Evolutionary conservation across 2,797 vertebrate species (phyloP).

Genomic region (Scyliorhinus canicula): DNA sequence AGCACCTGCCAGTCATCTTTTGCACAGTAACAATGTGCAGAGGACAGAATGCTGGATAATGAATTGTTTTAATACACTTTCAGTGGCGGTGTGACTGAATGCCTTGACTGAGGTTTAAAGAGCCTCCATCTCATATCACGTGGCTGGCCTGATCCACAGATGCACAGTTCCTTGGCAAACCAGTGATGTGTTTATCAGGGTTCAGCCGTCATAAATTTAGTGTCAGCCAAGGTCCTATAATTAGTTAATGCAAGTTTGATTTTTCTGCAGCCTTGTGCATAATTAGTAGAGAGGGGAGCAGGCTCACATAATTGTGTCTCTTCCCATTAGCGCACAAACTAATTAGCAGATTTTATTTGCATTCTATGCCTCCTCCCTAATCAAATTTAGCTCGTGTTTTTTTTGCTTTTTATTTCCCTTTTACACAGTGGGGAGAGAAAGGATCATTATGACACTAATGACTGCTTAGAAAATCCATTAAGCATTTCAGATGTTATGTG

Average conservation of each 20-base stretch:
- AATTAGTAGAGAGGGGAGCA: conserved; percentile 41
- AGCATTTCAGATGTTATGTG: conserved; percentile 22
- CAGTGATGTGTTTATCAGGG: background rate
- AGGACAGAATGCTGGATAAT: background rate
- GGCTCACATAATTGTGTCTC: conserved; percentile 40
- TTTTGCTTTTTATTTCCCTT: conserved; percentile 35
- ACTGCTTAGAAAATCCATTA: conserved; percentile 31
- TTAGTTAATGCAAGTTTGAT: conserved; percentile 40
- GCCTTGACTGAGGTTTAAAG: background rate
- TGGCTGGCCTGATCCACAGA: background rate
- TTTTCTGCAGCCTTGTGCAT: conserved; percentile 28
- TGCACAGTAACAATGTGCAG: background rate
- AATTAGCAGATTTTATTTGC: conserved; percentile 45
- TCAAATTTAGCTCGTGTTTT: conserved; percentile 40
- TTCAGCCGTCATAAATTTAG: background rate
- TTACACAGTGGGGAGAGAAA: background rate
- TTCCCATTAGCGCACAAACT: conserved; percentile 41
- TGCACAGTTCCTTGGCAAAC: background rate
- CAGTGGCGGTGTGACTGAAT: background rate
- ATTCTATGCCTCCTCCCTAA: conserved; percentile 33
- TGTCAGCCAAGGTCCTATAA: conserved; percentile 39
- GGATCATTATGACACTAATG: conserved; percentile 39
- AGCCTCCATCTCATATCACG: background rate
- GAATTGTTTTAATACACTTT: background rate
- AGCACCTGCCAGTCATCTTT: background rate